phyloP scores from a whole-genome alignment of 2,888 invertebrate genomes.

The Pristionchus fissidentatus region DNA sequence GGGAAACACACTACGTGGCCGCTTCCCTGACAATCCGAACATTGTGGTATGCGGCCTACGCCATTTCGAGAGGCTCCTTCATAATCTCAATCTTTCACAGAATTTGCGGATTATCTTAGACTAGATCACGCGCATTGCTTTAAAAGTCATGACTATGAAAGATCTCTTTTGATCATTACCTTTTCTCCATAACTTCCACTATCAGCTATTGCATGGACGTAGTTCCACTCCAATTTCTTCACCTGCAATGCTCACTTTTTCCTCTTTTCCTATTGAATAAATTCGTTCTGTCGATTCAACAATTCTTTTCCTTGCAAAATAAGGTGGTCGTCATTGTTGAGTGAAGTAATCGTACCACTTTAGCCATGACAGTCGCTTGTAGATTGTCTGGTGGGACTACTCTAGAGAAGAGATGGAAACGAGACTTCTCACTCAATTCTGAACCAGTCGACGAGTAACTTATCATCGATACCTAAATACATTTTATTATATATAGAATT shows the following conservation, averaged over 20 bases:
- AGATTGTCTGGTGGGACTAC: conserved; percentile 85
- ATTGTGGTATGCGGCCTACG: too few relatives aligned
- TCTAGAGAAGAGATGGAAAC: conserved; percentile 83
- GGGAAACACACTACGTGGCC: too few relatives aligned
- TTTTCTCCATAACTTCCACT: conserved; percentile 86
- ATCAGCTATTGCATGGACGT: conserved; percentile 85
- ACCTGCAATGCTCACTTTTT: conserved; percentile 75
- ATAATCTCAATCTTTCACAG: too few relatives aligned
- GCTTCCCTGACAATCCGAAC: too few relatives aligned
- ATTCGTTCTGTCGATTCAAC: too few relatives aligned
- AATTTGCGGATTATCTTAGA: too few relatives aligned
- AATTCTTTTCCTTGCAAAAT: too few relatives aligned
- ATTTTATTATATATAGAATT: background rate
- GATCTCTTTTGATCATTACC: conserved; percentile 68
- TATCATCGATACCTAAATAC: conserved; percentile 82
- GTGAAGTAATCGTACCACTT: conserved; percentile 79
- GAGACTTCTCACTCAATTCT: conserved; percentile 83
- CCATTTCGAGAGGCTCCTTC: too few relatives aligned
- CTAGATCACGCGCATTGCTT: too few relatives aligned
- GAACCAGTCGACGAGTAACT: conserved; percentile 85
- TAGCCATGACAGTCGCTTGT: conserved; percentile 83
- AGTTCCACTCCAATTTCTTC: conserved; percentile 83
- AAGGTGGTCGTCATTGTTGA: too few relatives aligned
- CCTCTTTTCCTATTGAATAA: too few relatives aligned
- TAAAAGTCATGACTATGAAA: too few relatives aligned